phyloP scores from a whole-genome alignment of 2,113 vertebrate genomes.

The Colossoma macropomum region DNA sequence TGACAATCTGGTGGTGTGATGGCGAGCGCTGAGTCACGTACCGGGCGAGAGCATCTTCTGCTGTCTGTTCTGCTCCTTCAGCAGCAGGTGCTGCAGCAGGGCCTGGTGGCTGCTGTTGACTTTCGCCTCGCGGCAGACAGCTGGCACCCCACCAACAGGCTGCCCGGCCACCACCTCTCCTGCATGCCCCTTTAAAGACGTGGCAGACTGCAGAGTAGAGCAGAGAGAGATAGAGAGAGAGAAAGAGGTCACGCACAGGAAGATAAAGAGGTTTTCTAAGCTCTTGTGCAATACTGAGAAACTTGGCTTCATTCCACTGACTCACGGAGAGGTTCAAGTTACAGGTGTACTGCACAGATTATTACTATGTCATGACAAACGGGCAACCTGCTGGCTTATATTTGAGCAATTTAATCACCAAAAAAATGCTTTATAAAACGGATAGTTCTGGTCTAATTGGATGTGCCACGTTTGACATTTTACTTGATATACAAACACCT shows the following conservation, averaged over 20 bases:
- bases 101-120: conserved; percentile 95
- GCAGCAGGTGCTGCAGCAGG: conserved; percentile 92
- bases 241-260: not conserved
- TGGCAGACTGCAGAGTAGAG: conserved; percentile 77
- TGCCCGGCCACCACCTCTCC: conserved; percentile 83
- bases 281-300: not conserved
- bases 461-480: too few species aligned
- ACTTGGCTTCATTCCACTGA: not conserved
- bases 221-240: not conserved
- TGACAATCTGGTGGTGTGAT: too few species aligned
- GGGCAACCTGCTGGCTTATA: not conserved
- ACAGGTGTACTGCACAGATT: not conserved
- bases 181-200: conserved; percentile 87
- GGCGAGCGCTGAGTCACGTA: conserved; percentile 63
- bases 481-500: too few species aligned
- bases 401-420: not conserved
- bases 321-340: not conserved
- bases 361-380: not conserved
- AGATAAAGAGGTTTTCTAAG: not conserved
- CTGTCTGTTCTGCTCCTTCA: conserved; percentile 97
- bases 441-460: too few species aligned
- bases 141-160: conserved; percentile 80
- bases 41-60: conserved; percentile 92
- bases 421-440: too few species aligned
- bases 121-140: conserved; percentile 87